Evolutionary conservation across 2,888 invertebrate species (phyloP), one percentile per base, ranked within the genome.

Genomic region (Synergus gifuensis): DNA sequence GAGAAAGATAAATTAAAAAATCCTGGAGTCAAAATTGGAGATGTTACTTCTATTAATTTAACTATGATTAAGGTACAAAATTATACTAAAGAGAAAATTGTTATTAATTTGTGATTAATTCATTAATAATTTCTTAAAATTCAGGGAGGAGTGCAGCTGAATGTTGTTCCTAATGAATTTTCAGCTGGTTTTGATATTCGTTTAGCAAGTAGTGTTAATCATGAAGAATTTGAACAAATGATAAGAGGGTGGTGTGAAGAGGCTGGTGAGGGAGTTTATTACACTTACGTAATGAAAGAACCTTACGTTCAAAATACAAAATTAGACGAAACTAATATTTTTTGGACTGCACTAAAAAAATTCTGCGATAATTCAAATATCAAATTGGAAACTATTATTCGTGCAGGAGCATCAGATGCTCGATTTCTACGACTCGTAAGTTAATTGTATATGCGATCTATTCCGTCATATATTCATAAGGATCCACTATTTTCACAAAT

Each of bases 391-490:
- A 88, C 90, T 0, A 93, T 96, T 88, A 96, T 98, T 77, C 98
- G 98, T 91, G 96, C 98, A 0, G 98, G 97, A 4, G 98, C 96
- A 58, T 98, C 98, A 0, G 98, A 99, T 90, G 96, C 97, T 88
- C 94, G 98, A 83, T 98, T 95, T 89, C 92, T 98, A n/a, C 94
- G 98, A 87, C 92, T 93, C 88, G 94, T 94, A 91, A 83, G 84
- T 82, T 79, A 22, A 9, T 62, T 62, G 9, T 22, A 18, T 62
- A 62, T 22, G n/a, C n/a, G 28, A 28, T 3, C 28, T 3, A 28
- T 28, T 28, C 28, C 3, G 28, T 28, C 3, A 28, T 28, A 28
- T 28, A 28, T 28, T 28, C 28, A 28, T 28, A 28, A 28, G 28
- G 28, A 3, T 28, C 28, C 28, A 28, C 28, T 28, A 28, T 3